These are phyloP conservation scores for Pogonomyrmex barbatus DNA, from an alignment of 1,140 invertebrate species.

Conservation along the genomic window DNA sequence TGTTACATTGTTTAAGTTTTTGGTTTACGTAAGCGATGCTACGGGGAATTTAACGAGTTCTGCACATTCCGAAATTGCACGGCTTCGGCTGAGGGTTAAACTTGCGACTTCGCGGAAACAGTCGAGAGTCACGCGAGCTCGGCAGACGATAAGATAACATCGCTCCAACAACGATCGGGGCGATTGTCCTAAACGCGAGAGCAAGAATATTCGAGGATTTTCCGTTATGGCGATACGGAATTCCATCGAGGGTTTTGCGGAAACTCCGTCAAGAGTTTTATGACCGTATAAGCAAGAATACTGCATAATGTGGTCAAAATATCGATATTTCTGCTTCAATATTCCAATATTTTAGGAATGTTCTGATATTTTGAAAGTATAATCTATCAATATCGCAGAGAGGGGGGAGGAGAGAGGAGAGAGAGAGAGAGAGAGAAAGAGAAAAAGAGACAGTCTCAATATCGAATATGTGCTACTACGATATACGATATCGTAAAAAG, in stretches of 20 bases:
- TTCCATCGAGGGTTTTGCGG: constrained; percentile 21
- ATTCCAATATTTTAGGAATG: constrained; percentile 34
- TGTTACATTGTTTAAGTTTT: constrained; percentile 22
- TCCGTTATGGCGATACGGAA: constrained; percentile 21
- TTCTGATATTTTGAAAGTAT: constrained; percentile 50
- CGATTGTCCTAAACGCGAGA: constrained; percentile 35
- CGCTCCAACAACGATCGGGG: constrained; percentile 28
- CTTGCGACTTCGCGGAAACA: constrained; percentile 44
- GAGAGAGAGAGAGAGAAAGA: neutral
- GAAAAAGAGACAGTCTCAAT: neutral
- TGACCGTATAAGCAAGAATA: constrained; percentile 11
- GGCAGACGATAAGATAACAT: constrained; percentile 53
- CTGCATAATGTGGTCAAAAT: neutral
- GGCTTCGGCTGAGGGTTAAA: constrained; percentile 40
- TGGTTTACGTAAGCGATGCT: neutral
- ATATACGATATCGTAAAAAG: neutral
- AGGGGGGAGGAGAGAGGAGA: too few species aligned
- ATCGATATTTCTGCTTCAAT: constrained; percentile 30
- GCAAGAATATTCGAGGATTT: constrained; percentile 39
- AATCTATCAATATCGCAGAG: constrained; percentile 34
- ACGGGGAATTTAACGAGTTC: neutral
- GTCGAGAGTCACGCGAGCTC: constrained; percentile 43
- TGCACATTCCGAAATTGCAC: constrained; percentile 39
- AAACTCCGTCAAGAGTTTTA: constrained; percentile 15
- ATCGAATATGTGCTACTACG: constrained; percentile 5